Conservation (phyloP, 64 coral and sea anemone species). For the Cladopsammia gracilis region DNA sequence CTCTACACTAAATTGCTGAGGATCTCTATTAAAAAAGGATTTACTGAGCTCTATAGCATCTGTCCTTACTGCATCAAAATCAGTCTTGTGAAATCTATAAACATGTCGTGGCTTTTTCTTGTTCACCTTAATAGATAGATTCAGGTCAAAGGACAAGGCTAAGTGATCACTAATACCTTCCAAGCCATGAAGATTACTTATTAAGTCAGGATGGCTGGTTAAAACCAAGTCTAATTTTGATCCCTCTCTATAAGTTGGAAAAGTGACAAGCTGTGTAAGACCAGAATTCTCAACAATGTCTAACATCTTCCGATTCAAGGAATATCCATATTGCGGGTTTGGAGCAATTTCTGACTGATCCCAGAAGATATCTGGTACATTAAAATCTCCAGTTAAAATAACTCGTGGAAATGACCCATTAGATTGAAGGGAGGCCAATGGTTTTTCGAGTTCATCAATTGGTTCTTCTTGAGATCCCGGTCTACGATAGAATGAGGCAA, state of each 20-base stretch:
- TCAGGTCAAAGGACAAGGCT: constrained; percentile 69
- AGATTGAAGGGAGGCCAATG: no score
- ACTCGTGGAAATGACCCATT: no score
- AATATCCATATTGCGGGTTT: constrained; percentile 66
- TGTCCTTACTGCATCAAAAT: constrained; percentile 69
- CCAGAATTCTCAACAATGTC: constrained; percentile 55
- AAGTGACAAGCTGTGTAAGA: constrained; percentile 48
- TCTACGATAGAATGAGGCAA: no score
- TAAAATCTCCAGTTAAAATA: constrained; percentile 35
- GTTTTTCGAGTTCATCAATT: no score
- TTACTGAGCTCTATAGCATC: constrained; percentile 69
- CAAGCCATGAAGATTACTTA: constrained; percentile 67
- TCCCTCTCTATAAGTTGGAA: constrained; percentile 54
- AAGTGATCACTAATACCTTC: constrained; percentile 66
- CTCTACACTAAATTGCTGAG: constrained; percentile 59
- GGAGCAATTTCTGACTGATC: constrained; percentile 61
- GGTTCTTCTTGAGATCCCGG: no score
- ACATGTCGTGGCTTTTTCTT: constrained; percentile 84
- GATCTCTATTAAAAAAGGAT: constrained; percentile 70
- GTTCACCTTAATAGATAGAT: constrained; percentile 66
- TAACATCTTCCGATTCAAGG: constrained; percentile 74
- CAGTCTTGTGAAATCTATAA: constrained; percentile 72
- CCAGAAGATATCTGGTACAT: constrained; percentile 47
- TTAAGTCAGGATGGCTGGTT: constrained; percentile 59
- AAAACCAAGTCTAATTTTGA: constrained; percentile 56